Conservation (phyloP, 2,113 vertebrate species). For the Climacteris rufus region DNA sequence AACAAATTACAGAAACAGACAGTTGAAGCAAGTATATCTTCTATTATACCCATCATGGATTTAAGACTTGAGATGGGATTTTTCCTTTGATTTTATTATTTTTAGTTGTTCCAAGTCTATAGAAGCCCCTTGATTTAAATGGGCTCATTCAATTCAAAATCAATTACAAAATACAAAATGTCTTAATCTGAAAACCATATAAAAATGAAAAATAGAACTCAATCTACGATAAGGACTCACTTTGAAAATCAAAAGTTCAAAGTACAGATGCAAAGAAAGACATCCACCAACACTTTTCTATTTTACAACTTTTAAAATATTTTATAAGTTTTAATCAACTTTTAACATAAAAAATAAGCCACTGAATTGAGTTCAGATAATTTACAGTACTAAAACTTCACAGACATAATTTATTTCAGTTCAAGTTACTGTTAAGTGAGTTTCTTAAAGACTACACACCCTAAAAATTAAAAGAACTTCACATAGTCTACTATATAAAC, state of each 20-base stretch:
- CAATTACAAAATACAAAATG: neutral
- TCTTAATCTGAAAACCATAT: neutral
- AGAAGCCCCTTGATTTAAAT: neutral
- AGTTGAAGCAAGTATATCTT: neutral
- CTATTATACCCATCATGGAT: neutral
- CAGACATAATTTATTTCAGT: neutral
- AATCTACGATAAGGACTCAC: neutral
- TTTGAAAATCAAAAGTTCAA: neutral
- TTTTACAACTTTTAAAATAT: neutral
- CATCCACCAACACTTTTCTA: neutral
- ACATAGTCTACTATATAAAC: neutral
- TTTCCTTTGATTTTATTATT: neutral
- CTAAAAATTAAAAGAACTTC: neutral
- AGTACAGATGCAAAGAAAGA: neutral
- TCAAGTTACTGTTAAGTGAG: neutral
- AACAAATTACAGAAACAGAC: neutral
- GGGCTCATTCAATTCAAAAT: neutral
- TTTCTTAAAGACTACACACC: neutral
- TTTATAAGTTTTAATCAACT: neutral
- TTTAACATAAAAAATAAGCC: neutral
- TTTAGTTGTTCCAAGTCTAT: neutral
- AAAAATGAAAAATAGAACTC: neutral
- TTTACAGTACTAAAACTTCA: neutral
- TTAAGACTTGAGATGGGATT: neutral
- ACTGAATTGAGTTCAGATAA: neutral